A percentile compares a stretch with the other conserved stretches of the same genome.
phyloP scores from a whole-genome alignment of 2,888 invertebrate genomes.

The Eristalis intricaria region DNA sequence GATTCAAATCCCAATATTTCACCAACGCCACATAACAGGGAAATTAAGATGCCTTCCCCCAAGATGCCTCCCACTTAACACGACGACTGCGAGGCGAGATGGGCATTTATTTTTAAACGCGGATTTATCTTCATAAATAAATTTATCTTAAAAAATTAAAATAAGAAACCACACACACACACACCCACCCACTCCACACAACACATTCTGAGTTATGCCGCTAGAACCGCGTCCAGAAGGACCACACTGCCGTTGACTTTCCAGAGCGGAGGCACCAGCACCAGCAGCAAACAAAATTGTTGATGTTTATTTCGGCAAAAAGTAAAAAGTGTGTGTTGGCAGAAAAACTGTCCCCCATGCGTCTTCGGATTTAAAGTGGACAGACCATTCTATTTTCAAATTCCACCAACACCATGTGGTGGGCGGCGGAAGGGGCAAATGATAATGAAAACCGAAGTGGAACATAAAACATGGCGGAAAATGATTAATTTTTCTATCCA shows the following conservation, averaged over 20 bases:
- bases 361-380: slow-evolving; percentile 3
- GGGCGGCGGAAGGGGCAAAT: slow-evolving; percentile 7
- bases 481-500: slow-evolving; percentile 34
- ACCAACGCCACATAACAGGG: slow-evolving; percentile 38
- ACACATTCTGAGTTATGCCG: neutral
- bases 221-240: neutral
- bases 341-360: slow-evolving; percentile 32
- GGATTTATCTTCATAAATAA: slow-evolving; percentile 23
- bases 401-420: neutral
- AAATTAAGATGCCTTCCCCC: slow-evolving; percentile 18
- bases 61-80: slow-evolving; percentile 11
- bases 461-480: neutral
- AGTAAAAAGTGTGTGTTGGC: slow-evolving; percentile 41
- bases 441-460: slow-evolving; percentile 17
- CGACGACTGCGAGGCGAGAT: slow-evolving; percentile 3
- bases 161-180: neutral
- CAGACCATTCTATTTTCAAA: slow-evolving; percentile 4
- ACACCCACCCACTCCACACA: neutral
- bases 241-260: neutral
- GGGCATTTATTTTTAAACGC: slow-evolving; percentile 34
- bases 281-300: slow-evolving; percentile 27
- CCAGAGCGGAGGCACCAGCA: neutral
- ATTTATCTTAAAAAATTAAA: slow-evolving; percentile 24
- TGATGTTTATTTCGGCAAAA: slow-evolving; percentile 42
- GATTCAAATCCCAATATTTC: slow-evolving; percentile 48